These are phyloP conservation scores for Onychostoma macrolepis DNA, from an alignment of 2,113 vertebrate genomes.

Conservation along the genomic window DNA sequence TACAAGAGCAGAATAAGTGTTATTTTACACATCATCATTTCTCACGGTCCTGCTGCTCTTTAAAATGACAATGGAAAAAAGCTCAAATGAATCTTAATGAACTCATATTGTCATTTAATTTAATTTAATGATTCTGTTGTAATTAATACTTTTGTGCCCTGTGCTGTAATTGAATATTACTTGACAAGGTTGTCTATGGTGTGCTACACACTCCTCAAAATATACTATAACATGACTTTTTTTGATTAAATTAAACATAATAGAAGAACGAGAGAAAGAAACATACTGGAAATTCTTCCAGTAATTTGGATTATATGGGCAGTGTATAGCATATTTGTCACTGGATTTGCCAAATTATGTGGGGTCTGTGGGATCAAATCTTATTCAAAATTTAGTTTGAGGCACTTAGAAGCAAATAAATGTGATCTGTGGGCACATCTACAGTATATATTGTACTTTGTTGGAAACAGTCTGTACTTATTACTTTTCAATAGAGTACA, in stretches of 20 bases:
- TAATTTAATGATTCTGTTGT: slow-evolving; percentile 1
- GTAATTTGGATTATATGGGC: neutral
- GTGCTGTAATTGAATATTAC: neutral
- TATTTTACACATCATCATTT: slow-evolving; percentile 17
- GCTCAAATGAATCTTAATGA: neutral
- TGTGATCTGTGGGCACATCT: neutral
- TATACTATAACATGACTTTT: neutral
- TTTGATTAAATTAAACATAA: neutral
- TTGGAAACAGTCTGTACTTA: neutral
- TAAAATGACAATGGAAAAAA: slow-evolving; percentile 6
- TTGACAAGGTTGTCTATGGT: neutral
- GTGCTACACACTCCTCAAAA: neutral
- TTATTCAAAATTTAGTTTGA: neutral
- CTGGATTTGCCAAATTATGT: neutral
- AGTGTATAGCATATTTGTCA: neutral
- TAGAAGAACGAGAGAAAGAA: neutral
- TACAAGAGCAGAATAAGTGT: neutral
- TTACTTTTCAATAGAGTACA: neutral
- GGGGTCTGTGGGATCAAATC: neutral
- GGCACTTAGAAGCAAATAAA: neutral
- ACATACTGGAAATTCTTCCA: neutral
- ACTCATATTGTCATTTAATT: neutral
- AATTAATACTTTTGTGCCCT: slow-evolving; percentile 12
- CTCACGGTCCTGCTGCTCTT: slow-evolving; percentile 5
- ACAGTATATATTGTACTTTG: no score